These are phyloP conservation scores for Acleris emargana DNA, from an alignment of 2,888 invertebrate genomes.

Conservation along the genomic window DNA sequence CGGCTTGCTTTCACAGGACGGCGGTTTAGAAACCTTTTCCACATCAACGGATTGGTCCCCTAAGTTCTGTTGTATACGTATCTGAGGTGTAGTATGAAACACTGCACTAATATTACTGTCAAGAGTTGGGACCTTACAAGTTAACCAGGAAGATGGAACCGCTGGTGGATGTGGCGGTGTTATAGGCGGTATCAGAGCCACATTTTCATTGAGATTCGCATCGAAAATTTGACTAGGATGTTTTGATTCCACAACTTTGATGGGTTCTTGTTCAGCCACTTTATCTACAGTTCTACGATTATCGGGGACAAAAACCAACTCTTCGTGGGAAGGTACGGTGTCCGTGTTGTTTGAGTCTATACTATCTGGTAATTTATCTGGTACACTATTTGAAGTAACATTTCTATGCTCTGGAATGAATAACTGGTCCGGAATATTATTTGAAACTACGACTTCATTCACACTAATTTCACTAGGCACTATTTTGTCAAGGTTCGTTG, in stretches of 20 bases:
- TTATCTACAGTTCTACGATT: conserved; percentile 20
- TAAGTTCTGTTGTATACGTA: conserved; percentile 64
- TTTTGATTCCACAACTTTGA: conserved; percentile 29
- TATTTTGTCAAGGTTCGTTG: conserved; percentile 44
- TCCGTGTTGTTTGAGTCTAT: conserved; percentile 39
- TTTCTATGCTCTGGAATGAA: conserved; percentile 67
- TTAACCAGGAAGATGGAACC: conserved; percentile 74
- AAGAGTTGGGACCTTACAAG: conserved; percentile 49
- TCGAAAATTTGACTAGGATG: conserved; percentile 34
- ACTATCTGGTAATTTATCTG: conserved; percentile 47
- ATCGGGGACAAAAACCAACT: conserved; percentile 7
- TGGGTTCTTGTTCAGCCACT: conserved; percentile 34
- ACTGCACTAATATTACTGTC: conserved; percentile 48
- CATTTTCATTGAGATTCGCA: conserved; percentile 43
- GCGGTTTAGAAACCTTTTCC: conserved; percentile 54
- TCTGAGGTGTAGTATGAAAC: conserved; percentile 58
- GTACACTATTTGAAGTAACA: conserved; percentile 50
- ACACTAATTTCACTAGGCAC: conserved; percentile 42
- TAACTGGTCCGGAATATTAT: conserved; percentile 63
- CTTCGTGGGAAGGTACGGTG: conserved; percentile 1
- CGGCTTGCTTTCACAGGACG: conserved; percentile 48
- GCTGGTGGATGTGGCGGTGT: conserved; percentile 67
- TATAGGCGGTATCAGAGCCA: conserved; percentile 46
- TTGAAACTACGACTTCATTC: conserved; percentile 40
- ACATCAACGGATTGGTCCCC: conserved; percentile 53